phyloP scores from a whole-genome alignment of 2,888 invertebrate genomes.

The Eristalis tenax region DNA sequence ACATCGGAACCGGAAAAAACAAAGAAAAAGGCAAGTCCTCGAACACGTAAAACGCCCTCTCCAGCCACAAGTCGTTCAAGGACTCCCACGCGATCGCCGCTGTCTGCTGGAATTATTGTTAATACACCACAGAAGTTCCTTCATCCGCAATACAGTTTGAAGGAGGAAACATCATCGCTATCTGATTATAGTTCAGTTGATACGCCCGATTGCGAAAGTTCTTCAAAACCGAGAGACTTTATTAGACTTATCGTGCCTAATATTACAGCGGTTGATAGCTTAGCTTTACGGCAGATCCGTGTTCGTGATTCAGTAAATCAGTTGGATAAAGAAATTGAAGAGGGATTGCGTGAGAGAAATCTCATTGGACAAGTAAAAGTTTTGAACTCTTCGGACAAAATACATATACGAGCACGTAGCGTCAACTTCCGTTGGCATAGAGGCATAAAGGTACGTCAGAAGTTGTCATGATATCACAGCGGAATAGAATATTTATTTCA shows the following conservation, averaged over 20 bases:
- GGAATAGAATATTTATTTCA: not conserved
- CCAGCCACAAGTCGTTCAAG: conserved; percentile 79
- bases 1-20: conserved; percentile 82
- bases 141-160: conserved; percentile 80
- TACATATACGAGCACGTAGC: conserved; percentile 88
- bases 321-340: conserved; percentile 86
- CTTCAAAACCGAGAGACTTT: conserved; percentile 75
- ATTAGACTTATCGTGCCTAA: conserved; percentile 77
- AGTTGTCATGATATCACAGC: not conserved
- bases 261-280: conserved; percentile 70
- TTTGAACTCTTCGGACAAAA: conserved; percentile 83
- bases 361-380: conserved; percentile 86
- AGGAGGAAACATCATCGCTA: conserved; percentile 76
- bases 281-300: conserved; percentile 82
- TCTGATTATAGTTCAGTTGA: conserved; percentile 76
- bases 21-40: conserved; percentile 80
- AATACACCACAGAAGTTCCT: conserved; percentile 78
- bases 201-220: conserved; percentile 75
- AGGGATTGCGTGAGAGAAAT: conserved; percentile 82
- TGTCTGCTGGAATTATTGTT: conserved; percentile 80
- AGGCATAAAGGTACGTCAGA: conserved; percentile 87
- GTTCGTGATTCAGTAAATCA: conserved; percentile 82
- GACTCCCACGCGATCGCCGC: conserved; percentile 81
- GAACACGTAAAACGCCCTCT: conserved; percentile 80
- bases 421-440: conserved; percentile 97